Conservation (phyloP, 1,140 invertebrate genomes). For the Gryllus bimaculatus region DNA sequence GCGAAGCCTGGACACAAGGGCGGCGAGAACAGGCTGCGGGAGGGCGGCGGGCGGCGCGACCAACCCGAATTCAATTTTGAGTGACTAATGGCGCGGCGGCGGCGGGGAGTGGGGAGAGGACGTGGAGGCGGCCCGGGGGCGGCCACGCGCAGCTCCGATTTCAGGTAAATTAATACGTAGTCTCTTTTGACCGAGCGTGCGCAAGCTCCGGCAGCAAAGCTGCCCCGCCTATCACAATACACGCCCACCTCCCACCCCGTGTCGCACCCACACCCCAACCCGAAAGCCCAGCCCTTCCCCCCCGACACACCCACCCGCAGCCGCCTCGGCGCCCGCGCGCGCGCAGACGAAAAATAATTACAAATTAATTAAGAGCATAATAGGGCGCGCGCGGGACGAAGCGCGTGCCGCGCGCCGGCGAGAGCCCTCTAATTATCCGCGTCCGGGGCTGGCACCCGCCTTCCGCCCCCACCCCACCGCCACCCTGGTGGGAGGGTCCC, state of each 20-base stretch:
- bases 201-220: background rate
- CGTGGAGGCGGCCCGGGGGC: too few relatives aligned
- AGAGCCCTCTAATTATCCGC: background rate
- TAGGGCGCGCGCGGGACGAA: background rate
- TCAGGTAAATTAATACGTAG: background rate
- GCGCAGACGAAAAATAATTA: background rate
- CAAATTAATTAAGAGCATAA: slow-evolving; percentile 6
- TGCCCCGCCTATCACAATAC: background rate
- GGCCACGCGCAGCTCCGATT: background rate
- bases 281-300: too few relatives aligned
- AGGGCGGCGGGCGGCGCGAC: too few relatives aligned
- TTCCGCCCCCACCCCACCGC: background rate
- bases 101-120: background rate
- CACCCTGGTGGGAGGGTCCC: too few relatives aligned
- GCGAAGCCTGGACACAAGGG: background rate
- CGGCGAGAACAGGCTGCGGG: too few relatives aligned
- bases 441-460: background rate
- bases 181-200: background rate
- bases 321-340: too few relatives aligned
- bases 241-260: too few relatives aligned
- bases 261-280: background rate
- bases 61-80: background rate
- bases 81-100: background rate
- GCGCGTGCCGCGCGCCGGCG: background rate
- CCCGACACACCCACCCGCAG: background rate